phyloP scores from a whole-genome alignment of 2,113 vertebrate species.

The Oreochromis aureus region DNA sequence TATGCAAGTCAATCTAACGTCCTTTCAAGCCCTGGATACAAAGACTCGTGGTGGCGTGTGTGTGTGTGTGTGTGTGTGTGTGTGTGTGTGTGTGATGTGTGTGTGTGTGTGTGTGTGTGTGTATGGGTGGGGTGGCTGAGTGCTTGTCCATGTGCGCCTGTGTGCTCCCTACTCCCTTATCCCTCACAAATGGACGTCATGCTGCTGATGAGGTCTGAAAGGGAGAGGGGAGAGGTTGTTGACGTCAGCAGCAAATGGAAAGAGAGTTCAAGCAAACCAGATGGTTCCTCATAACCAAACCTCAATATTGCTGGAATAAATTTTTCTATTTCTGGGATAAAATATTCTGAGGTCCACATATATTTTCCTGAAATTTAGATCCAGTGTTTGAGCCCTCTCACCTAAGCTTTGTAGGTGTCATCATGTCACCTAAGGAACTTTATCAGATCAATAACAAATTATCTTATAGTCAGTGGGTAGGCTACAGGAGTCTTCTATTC shows the following conservation, averaged over 20 bases:
- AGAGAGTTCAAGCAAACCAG: not conserved
- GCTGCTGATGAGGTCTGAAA: conserved; percentile 29
- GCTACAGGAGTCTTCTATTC: not conserved
- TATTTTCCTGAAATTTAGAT: not conserved
- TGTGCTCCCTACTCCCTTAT: not conserved
- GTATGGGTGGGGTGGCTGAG: not conserved
- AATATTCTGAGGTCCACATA: not conserved
- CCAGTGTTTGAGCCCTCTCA: not conserved
- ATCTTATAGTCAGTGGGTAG: no score
- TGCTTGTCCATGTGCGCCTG: not conserved
- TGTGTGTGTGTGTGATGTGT: not conserved
- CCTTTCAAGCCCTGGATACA: not conserved
- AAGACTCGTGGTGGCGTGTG: not conserved
- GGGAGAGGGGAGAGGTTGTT: not conserved
- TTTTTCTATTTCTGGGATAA: not conserved
- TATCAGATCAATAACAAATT: not conserved
- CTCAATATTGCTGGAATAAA: not conserved
- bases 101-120: not conserved
- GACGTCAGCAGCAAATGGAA: conserved; percentile 26
- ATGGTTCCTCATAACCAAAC: not conserved
- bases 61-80: not conserved
- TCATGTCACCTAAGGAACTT: not conserved
- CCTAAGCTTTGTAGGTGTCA: not conserved
- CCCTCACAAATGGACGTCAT: conserved; percentile 36
- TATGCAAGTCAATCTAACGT: not conserved